phyloP scores from a whole-genome alignment of 1,140 invertebrate species.

The Solenopsis invicta region DNA sequence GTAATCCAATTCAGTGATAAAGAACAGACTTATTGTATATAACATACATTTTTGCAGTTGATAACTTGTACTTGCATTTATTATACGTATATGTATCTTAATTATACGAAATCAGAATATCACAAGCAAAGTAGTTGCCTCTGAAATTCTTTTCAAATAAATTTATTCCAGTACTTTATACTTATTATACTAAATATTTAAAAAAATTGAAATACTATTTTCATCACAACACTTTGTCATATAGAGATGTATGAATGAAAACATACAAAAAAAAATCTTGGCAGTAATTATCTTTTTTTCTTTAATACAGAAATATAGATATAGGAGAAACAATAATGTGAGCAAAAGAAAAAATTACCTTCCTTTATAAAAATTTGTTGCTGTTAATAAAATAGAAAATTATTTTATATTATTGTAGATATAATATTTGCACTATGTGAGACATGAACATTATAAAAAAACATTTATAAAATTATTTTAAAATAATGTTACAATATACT shows the following conservation, averaged over 20 bases:
- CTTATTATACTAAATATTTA: not conserved
- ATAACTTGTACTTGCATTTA: conserved; percentile 70
- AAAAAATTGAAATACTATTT: conserved; percentile 28
- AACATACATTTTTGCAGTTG: conserved; percentile 17
- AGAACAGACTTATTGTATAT: not conserved
- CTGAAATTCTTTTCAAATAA: conserved; percentile 11
- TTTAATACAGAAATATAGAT: not conserved
- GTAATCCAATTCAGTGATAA: too few species aligned
- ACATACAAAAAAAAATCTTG: not conserved
- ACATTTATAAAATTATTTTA: conserved; percentile 11
- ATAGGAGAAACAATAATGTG: conserved; percentile 18
- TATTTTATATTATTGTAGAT: conserved; percentile 1
- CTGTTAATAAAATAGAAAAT: not conserved
- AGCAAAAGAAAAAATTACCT: not conserved
- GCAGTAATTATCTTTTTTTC: conserved; percentile 29
- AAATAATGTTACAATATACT: conserved; percentile 42
- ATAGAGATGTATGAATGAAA: not conserved
- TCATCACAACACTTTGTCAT: conserved; percentile 14
- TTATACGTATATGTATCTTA: not conserved
- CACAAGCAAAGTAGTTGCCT: not conserved
- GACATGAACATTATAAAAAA: not conserved
- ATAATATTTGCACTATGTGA: not conserved
- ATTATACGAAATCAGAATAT: not conserved
- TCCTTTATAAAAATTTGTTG: conserved; percentile 26
- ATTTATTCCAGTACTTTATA: conserved; percentile 10